Conservation (phyloP, 2,797 vertebrate genomes). For the Trematomus bernacchii region DNA sequence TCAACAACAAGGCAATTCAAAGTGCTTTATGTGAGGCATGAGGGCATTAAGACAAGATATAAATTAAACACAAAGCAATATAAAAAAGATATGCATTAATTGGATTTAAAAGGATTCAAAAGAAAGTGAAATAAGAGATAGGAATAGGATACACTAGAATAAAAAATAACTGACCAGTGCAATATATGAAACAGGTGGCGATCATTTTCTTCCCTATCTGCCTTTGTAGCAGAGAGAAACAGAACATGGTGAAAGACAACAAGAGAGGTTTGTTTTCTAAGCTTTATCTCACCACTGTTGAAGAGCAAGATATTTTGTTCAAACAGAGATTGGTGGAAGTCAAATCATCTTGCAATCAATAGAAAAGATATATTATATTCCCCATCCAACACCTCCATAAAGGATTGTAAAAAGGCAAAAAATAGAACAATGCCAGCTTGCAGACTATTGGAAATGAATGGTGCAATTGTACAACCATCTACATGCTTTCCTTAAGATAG, state of each 20-base stretch:
- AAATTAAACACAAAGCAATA: background rate
- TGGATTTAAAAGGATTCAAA: background rate
- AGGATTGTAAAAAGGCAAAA: background rate
- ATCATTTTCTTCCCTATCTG: conserved; percentile 29
- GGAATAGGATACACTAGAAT: background rate
- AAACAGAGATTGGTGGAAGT: conserved; percentile 13
- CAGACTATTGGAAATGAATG: background rate
- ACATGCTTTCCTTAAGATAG: conserved; percentile 10
- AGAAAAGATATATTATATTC: background rate
- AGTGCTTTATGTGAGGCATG: conserved; percentile 2
- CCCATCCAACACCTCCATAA: background rate
- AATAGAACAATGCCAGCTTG: background rate
- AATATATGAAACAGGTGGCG: conserved; percentile 6
- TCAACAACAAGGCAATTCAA: conserved; percentile 17
- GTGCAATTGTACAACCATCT: conserved; percentile 5
- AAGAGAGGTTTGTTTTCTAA: conserved; percentile 6
- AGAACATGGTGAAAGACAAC: conserved; percentile 13
- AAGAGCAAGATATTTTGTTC: conserved; percentile 5
- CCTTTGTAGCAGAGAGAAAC: conserved; percentile 27
- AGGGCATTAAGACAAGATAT: background rate
- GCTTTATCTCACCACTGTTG: conserved; percentile 15
- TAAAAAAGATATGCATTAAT: background rate
- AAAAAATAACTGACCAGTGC: background rate
- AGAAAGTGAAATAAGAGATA: background rate
- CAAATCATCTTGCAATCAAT: conserved; percentile 14